Evolutionary conservation across 2,113 vertebrate species (phyloP).

Genomic region (Atherinomorus stipes): DNA sequence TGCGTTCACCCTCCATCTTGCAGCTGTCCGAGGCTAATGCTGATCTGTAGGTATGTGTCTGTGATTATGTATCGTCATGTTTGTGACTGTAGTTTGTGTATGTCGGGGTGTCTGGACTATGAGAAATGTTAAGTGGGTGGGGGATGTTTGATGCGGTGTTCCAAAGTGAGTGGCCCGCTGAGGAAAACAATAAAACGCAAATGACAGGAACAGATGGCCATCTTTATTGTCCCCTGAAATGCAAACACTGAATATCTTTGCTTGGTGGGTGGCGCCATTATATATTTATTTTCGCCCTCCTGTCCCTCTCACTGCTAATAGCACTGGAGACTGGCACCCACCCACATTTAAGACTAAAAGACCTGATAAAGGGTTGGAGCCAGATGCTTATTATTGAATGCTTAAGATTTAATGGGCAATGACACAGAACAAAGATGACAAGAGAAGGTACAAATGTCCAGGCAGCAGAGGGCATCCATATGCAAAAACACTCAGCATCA

Average conservation of each 20-base stretch:
- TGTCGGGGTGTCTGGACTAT: conserved; percentile 34
- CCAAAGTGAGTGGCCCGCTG: conserved; percentile 71
- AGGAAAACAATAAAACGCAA: conserved; percentile 83
- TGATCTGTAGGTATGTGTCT: conserved; percentile 21
- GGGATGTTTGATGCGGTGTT: conserved; percentile 58
- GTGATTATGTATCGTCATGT: conserved; percentile 25
- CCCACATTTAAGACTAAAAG: conserved; percentile 74
- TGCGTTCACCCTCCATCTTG: conserved; percentile 48
- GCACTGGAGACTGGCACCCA: conserved; percentile 68
- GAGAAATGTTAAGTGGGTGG: conserved; percentile 46
- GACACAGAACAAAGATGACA: conserved; percentile 56
- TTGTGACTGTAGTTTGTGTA: conserved; percentile 39
- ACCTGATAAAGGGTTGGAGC: conserved; percentile 59
- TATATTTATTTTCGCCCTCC: conserved; percentile 79
- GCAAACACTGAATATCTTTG: conserved; percentile 84
- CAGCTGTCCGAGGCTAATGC: conserved; percentile 50
- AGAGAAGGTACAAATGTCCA: conserved; percentile 44
- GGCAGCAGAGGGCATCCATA: conserved; percentile 23
- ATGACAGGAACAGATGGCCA: conserved; percentile 85
- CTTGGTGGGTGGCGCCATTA: conserved; percentile 73
- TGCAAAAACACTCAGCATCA: conserved; percentile 11
- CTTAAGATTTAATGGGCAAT: conserved; percentile 67
- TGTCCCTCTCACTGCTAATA: conserved; percentile 74
- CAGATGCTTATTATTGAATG: conserved; percentile 68
- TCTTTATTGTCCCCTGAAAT: conserved; percentile 85